Percentiles rank a stretch among this genome's conserved stretches.
Evolutionary conservation across 1,140 invertebrate species (phyloP).

Genomic region (Drosophila murphyi): DNA sequence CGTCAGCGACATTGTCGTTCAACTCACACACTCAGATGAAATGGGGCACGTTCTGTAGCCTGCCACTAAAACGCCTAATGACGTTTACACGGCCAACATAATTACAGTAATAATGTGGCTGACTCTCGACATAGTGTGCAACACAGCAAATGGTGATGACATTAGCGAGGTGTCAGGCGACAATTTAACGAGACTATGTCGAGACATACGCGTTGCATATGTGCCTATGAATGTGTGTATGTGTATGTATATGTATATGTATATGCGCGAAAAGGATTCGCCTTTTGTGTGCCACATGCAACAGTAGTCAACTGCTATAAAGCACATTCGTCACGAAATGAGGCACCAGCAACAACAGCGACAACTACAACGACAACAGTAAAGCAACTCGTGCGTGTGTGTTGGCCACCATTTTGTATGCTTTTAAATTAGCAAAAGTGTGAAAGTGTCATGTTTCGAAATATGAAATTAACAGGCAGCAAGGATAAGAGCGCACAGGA

Average conservation of each 20-base stretch:
- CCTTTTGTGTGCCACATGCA: slow-evolving; percentile 67
- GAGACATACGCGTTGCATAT: slow-evolving; percentile 48
- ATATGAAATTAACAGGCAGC: slow-evolving; percentile 75
- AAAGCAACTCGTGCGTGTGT: slow-evolving; percentile 63
- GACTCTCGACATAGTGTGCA: slow-evolving; percentile 41
- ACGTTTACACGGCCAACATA: slow-evolving; percentile 80
- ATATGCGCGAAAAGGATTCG: slow-evolving; percentile 70
- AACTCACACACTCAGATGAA: slow-evolving; percentile 5
- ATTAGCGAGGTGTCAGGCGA: slow-evolving; percentile 80
- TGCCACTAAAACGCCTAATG: slow-evolving; percentile 73
- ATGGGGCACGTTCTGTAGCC: slow-evolving; percentile 50
- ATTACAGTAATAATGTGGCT: slow-evolving; percentile 80
- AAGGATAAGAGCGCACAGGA: slow-evolving; percentile 21
- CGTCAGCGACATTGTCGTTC: slow-evolving; percentile 30
- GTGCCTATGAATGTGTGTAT: slow-evolving; percentile 11
- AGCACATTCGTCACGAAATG: slow-evolving; percentile 76
- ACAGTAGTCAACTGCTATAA: slow-evolving; percentile 47
- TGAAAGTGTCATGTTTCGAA: slow-evolving; percentile 81
- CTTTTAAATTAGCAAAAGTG: slow-evolving; percentile 80
- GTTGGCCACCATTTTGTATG: slow-evolving; percentile 72
- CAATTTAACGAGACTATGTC: slow-evolving; percentile 71
- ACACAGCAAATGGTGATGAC: slow-evolving; percentile 61
- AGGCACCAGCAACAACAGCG: slow-evolving; percentile 34
- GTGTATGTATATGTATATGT: slow-evolving; percentile 24
- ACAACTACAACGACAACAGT: slow-evolving; percentile 8